Percentiles rank a stretch among this genome's conserved stretches.
These are phyloP conservation scores for Nasua narica DNA, from an alignment of 2,797 vertebrate species.

Conservation along the genomic window DNA sequence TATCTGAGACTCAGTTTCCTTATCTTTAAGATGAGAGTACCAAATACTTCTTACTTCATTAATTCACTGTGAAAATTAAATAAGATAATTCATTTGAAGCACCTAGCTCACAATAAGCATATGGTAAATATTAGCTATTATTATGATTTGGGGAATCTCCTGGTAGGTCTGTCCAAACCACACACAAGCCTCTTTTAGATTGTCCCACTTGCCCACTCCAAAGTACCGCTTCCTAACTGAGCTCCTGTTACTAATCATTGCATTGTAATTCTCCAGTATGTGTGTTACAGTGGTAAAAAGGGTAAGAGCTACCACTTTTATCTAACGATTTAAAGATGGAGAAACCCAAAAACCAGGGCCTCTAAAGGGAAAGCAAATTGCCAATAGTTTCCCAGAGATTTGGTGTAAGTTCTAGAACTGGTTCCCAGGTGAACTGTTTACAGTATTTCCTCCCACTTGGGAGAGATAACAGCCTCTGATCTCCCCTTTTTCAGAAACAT, in stretches of 20 bases:
- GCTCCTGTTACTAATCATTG: not conserved
- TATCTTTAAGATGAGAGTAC: not conserved
- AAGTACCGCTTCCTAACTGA: slow-evolving; percentile 5
- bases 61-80: slow-evolving; percentile 2
- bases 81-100: slow-evolving; percentile 22
- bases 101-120: not conserved
- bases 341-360: not conserved
- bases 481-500: not conserved
- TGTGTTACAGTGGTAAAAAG: not conserved
- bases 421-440: not conserved
- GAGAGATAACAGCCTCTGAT: not conserved
- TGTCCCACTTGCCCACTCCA: not conserved
- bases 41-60: not conserved
- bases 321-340: not conserved
- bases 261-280: not conserved
- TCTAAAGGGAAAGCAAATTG: not conserved
- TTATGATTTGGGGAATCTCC: not conserved
- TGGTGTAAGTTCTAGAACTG: not conserved
- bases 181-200: not conserved
- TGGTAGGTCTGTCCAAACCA: not conserved
- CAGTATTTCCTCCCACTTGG: not conserved
- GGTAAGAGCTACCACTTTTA: not conserved
- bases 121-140: not conserved
- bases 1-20: not conserved
- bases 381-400: not conserved